Percentiles rank a stretch among this genome's conserved stretches.
Evolutionary conservation across 2,888 invertebrate species (phyloP).

Genomic region (Rutpela maculata): DNA sequence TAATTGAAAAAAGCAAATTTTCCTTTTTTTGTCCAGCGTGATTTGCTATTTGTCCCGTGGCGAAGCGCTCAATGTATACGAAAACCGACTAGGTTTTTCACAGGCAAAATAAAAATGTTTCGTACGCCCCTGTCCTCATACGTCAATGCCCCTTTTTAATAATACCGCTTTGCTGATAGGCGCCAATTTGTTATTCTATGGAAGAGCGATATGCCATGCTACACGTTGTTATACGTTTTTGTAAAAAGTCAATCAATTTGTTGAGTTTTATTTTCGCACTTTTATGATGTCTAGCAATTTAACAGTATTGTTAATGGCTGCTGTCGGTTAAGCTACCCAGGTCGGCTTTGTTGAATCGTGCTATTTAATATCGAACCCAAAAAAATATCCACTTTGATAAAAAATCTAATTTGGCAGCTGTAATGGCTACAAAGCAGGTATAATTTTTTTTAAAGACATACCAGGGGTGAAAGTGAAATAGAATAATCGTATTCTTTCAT

Average conservation of each 20-base stretch:
- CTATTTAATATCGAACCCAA: slow-evolving; percentile 22
- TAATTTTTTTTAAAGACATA: not conserved
- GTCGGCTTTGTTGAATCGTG: slow-evolving; percentile 24
- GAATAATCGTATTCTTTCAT: not conserved
- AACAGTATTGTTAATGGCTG: slow-evolving; percentile 30
- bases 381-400: slow-evolving; percentile 27
- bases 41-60: too few species aligned
- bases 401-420: slow-evolving; percentile 34
- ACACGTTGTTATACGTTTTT: slow-evolving; percentile 18
- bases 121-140: not conserved
- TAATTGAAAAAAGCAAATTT: too few species aligned
- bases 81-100: too few species aligned
- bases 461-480: not conserved
- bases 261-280: slow-evolving; percentile 35
- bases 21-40: too few species aligned
- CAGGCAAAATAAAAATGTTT: too few species aligned
- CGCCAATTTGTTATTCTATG: slow-evolving; percentile 24
- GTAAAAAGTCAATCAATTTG: slow-evolving; percentile 38
- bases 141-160: slow-evolving; percentile 20
- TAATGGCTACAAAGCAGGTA: slow-evolving; percentile 23
- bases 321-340: slow-evolving; percentile 19
- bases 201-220: slow-evolving; percentile 14
- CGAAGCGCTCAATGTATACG: too few species aligned
- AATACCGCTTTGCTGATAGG: slow-evolving; percentile 13
- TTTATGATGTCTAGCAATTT: slow-evolving; percentile 32